Evolutionary conservation across 2,888 invertebrate species (phyloP), one percentile per base, ranked within the genome.

Genomic region (Macrosoma leucophasiata): DNA sequence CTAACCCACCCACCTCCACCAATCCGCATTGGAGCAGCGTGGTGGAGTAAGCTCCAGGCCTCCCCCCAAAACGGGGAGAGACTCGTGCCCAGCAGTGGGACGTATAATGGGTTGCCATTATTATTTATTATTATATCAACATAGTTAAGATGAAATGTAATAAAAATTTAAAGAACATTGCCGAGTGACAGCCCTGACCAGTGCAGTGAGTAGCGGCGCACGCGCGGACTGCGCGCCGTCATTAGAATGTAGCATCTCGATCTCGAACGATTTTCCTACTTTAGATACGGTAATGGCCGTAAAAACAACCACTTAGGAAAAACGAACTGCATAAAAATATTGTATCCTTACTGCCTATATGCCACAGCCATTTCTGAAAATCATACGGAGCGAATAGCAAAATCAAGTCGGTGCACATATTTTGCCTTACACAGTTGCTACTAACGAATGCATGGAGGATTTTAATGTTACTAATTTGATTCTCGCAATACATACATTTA

Each of bases 211-310:
- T 79, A 81, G 62, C 75, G 51, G 72, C 73, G 82, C 84, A 84
- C 84, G 82, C 82, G 82, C 75, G 64, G 61, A 61, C 62, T 52
- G 62, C 67, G 47, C 66, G 69, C 72, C 65, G 65, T 74, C 77
- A 77, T 78, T 77, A 81, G 84, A 82, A 81, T 81, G 79, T 77
- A 70, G 73, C 77, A 71, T 78, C 81, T 71, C 73, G 59, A 71
- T 78, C 81, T 71, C 73, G 59, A 67, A 58, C 70, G 71, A 79
- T 81, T 81, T 77, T 84, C 84, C 84, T 75, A 82, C 79, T 82
- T 77, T 73, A 82, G 84, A 74, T 67, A 66, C 68, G 66, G 74
- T 73, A 73, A 79, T 79, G 75, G 67, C 57, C 56, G 67, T 74
- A 84, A 82, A 84, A 82, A 82, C 78, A 52, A 47, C 62, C 43